A percentile compares a stretch with the other conserved stretches of the same genome.
These are phyloP conservation scores for Astyanax mexicanus DNA, from an alignment of 2,797 vertebrate genomes.

Conservation along the genomic window DNA sequence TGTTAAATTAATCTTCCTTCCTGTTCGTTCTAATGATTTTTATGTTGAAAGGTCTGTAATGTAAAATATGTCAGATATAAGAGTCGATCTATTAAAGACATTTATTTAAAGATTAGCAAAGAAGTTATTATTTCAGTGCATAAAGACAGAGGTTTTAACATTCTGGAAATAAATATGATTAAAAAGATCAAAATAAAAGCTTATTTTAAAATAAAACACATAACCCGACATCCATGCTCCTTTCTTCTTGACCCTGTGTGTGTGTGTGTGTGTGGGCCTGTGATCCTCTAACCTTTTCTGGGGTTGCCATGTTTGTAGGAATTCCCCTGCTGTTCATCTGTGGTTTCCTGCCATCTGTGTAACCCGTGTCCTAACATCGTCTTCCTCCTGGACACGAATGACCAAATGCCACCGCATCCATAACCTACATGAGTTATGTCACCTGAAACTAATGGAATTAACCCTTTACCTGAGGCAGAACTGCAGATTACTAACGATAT, in stretches of 20 bases:
- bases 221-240: slow-evolving; percentile 75
- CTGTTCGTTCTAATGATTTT: slow-evolving; percentile 71
- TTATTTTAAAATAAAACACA: slow-evolving; percentile 98
- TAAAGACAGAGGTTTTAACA: slow-evolving; percentile 74
- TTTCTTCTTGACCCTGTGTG: slow-evolving; percentile 78
- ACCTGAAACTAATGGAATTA: slow-evolving; percentile 44
- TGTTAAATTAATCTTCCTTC: slow-evolving; percentile 81
- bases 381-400: slow-evolving; percentile 50
- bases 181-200: slow-evolving; percentile 91
- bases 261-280: slow-evolving; percentile 72
- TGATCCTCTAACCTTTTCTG: slow-evolving; percentile 60
- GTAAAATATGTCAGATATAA: slow-evolving; percentile 86
- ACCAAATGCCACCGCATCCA: slow-evolving; percentile 48
- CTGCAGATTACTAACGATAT: slow-evolving; percentile 13
- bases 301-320: slow-evolving; percentile 69
- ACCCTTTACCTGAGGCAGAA: slow-evolving; percentile 24
- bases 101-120: slow-evolving; percentile 89
- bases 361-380: slow-evolving; percentile 73
- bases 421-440: slow-evolving; percentile 47
- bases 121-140: slow-evolving; percentile 67
- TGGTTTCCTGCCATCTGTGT: slow-evolving; percentile 77
- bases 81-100: slow-evolving; percentile 88
- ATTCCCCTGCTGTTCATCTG: slow-evolving; percentile 74
- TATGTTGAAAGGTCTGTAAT: slow-evolving; percentile 86
- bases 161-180: slow-evolving; percentile 87